Percentiles rank a stretch among this genome's conserved stretches.
phyloP scores from a whole-genome alignment of 2,888 invertebrate genomes.

The Parnassius apollo region DNA sequence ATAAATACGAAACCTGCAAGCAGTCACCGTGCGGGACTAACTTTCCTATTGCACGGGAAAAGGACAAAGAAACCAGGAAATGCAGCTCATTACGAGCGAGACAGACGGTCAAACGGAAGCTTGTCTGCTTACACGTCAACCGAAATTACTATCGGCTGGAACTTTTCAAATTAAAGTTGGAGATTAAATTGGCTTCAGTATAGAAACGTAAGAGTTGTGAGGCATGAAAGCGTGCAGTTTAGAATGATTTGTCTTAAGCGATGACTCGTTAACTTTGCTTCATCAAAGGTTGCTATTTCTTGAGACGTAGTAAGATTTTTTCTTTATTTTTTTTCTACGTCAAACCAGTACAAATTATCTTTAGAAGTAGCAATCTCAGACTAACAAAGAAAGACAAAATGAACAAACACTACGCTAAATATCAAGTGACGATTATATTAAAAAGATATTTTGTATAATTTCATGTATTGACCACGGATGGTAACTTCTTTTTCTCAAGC shows the following conservation, averaged over 20 bases:
- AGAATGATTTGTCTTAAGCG: conserved; percentile 1
- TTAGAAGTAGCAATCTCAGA: too few species aligned
- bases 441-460: too few species aligned
- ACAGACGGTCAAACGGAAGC: conserved; percentile 43
- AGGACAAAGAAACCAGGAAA: conserved; percentile 32
- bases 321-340: too few species aligned
- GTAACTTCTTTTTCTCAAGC: too few species aligned
- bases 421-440: too few species aligned
- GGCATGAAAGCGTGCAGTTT: conserved; percentile 3
- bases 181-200: conserved; percentile 34
- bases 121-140: conserved; percentile 42
- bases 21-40: conserved; percentile 21
- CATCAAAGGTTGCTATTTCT: neutral
- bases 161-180: conserved; percentile 51
- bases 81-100: conserved; percentile 39
- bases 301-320: too few species aligned
- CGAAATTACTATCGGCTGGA: conserved; percentile 39
- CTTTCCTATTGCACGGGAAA: conserved; percentile 28
- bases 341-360: too few species aligned
- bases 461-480: too few species aligned
- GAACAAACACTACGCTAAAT: too few species aligned
- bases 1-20: conserved; percentile 29
- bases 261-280: neutral
- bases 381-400: too few species aligned
- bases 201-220: conserved; percentile 24